Base-by-base conservation (phyloP, 2,113 vertebrate species). In the Tautogolabrus adspersus region DNA sequence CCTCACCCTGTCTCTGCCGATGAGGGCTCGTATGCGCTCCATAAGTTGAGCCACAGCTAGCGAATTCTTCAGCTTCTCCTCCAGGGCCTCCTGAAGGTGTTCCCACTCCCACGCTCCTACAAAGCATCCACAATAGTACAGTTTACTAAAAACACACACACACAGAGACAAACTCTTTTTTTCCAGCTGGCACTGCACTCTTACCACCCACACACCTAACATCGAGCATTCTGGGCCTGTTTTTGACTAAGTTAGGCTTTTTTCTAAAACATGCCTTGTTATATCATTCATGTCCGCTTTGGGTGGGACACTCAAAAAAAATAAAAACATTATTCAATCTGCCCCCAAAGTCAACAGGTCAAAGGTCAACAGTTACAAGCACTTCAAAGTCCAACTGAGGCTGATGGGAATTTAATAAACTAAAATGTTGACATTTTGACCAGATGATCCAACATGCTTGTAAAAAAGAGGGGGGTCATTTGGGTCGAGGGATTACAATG, bases 101-200 rank as follows among this genome's bases (percentile, higher is more conserved):
- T 98, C 96, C 97, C 97, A 99, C 76, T 97, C 96, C 87, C 95
- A 96, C 88, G 96, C 96, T 87, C 97, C 98, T 99, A 77, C 52
- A 82, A 84, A 78, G 81, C 52, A 89, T 68, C 65, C 72, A 89
- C 71, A 88, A 66, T 77, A 59, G 82, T 71, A 57, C 57, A 10
- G 19, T 71, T 23, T 79, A 69, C 19, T n/a, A 52, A 52, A 52
- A 34, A 26, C n/a, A n/a, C n/a, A 34, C 30, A 52, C 3, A 75
- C 40, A 75, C 58, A 76, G 40, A 70, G 34, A 30, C 55, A 69
- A 72, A 77, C 52, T 58, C 21, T 84, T 82, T 72, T 21, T n/a
- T 21, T 75, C 26, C 8, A 40, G 72, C 58, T 73, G 84, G 65
- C 79, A 61, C 47, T 38, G 21, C 5, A 63, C 42, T 64, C 74